Evolutionary conservation across 2,888 invertebrate genomes (phyloP).

Genomic region (Agrochola lychnidis): DNA sequence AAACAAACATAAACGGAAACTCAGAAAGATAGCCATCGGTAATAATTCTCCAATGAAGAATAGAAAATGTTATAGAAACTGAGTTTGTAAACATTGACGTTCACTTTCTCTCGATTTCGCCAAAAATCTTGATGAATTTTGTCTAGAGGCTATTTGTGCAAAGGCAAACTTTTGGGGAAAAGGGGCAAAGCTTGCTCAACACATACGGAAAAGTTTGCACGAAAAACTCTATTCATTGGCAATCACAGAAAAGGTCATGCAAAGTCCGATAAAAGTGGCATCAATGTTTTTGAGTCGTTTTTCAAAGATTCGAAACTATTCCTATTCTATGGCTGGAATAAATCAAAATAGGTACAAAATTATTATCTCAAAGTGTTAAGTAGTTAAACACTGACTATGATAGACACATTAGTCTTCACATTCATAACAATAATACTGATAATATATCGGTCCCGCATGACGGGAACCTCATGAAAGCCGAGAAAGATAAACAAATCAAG

Average conservation of each 20-base stretch:
- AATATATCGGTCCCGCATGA: too few species aligned
- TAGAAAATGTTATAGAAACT: conserved; percentile 12
- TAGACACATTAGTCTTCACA: neutral
- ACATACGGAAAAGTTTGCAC: conserved; percentile 49
- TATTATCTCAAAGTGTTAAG: neutral
- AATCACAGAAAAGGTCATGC: conserved; percentile 43
- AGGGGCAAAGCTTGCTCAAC: conserved; percentile 43
- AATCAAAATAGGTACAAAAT: neutral
- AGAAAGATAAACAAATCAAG: too few species aligned
- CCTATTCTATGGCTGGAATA: neutral
- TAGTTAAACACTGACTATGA: neutral
- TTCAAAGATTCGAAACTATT: neutral
- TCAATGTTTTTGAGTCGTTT: conserved; percentile 36
- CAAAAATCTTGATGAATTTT: conserved; percentile 51
- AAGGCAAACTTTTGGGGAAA: conserved; percentile 40
- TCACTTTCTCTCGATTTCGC: conserved; percentile 16
- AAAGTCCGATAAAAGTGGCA: conserved; percentile 21
- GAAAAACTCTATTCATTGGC: conserved; percentile 49
- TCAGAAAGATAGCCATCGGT: neutral
- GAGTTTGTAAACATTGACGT: conserved; percentile 30
- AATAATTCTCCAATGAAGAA: conserved; percentile 39
- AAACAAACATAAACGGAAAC: conserved; percentile 21
- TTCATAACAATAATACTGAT: neutral
- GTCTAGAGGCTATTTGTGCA: conserved; percentile 39
- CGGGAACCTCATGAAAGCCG: too few species aligned